phyloP scores from a whole-genome alignment of 2,888 invertebrate genomes.

The Eutolmus rufibarbis region DNA sequence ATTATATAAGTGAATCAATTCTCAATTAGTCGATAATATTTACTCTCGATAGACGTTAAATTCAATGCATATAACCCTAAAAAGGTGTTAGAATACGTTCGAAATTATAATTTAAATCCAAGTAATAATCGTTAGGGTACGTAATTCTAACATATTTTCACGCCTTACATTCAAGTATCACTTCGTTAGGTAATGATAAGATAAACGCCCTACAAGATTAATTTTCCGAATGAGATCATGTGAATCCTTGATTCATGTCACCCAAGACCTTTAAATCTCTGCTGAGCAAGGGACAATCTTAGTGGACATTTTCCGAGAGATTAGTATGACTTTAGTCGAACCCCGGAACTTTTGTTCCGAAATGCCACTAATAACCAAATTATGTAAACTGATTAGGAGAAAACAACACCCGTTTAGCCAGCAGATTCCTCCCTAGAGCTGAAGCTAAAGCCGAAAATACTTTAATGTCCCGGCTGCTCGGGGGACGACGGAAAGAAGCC shows the following conservation, averaged over 20 bases:
- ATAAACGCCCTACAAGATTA: not conserved
- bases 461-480: not conserved
- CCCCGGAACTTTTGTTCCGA: not conserved
- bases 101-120: not conserved
- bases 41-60: too few relatives aligned
- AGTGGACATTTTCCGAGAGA: not conserved
- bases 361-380: conserved; percentile 11
- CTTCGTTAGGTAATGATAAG: not conserved
- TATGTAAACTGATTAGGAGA: conserved; percentile 28
- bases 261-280: not conserved
- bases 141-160: not conserved
- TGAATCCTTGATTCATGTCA: not conserved
- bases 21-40: too few relatives aligned
- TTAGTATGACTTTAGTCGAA: not conserved
- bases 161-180: not conserved
- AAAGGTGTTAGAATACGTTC: not conserved
- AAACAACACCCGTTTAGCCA: conserved; percentile 8
- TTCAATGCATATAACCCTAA: too few relatives aligned
- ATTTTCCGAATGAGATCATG: not conserved
- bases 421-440: not conserved
- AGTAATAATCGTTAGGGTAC: not conserved
- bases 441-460: not conserved
- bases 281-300: not conserved
- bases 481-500: conserved; percentile 12
- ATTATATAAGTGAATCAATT: too few relatives aligned